These are phyloP conservation scores for Holothuria glaberrima DNA, from an alignment of 35 echinoderm and acorn worm species.

Conservation along the genomic window DNA sequence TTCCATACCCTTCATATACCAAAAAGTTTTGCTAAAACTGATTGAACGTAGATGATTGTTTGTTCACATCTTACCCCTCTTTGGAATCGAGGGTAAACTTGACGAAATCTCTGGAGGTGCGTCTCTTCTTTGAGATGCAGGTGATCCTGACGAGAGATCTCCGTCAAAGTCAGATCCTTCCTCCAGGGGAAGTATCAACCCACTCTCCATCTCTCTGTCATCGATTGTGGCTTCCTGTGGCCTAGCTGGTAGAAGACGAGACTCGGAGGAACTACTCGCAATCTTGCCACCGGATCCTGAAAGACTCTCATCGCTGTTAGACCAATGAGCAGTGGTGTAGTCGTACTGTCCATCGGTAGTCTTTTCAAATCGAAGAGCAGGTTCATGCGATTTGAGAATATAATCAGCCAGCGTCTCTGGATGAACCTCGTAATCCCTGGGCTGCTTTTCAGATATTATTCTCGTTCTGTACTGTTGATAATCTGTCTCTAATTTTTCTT, in stretches of 20 bases:
- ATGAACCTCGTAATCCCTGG: background rate
- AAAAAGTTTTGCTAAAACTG: too few species aligned
- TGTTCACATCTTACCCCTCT: constrained; percentile 7
- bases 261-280: constrained; percentile 25
- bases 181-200: constrained; percentile 47
- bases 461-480: constrained; percentile 56
- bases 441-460: background rate
- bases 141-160: constrained; percentile 27
- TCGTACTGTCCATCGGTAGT: constrained; percentile 56
- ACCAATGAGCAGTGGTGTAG: constrained; percentile 37
- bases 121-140: constrained; percentile 30
- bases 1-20: too few species aligned
- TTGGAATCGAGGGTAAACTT: constrained; percentile 16
- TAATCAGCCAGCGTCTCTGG: constrained; percentile 45
- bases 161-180: constrained; percentile 56
- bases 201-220: constrained; percentile 40
- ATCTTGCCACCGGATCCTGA: constrained; percentile 31
- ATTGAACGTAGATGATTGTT: background rate
- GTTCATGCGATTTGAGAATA: constrained; percentile 43
- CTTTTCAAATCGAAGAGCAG: constrained; percentile 33
- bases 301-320: constrained; percentile 42
- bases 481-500: constrained; percentile 53
- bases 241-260: constrained; percentile 20
- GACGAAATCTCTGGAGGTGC: background rate
- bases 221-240: background rate